A percentile compares a stretch with the other conserved stretches of the same genome.
Evolutionary conservation across 2,888 invertebrate species (phyloP).

Genomic region (Athalia rosae): DNA sequence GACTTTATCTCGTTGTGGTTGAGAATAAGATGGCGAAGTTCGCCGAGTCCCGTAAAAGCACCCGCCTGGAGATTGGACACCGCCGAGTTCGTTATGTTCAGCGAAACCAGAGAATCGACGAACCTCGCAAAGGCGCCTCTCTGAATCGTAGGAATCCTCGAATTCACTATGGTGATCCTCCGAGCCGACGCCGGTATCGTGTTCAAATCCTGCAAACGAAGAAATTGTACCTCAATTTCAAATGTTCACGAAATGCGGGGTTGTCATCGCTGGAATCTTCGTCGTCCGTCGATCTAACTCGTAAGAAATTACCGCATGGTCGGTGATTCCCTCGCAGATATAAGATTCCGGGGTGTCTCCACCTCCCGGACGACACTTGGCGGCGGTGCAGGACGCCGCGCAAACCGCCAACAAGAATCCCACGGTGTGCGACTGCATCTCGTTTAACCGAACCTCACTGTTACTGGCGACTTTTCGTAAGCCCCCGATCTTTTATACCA

Average conservation of each 20-base stretch:
- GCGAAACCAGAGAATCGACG: constrained; percentile 40
- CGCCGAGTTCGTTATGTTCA: constrained; percentile 50
- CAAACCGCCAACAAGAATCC: constrained; percentile 17
- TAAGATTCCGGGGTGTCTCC: constrained; percentile 9
- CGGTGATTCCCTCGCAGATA: constrained; percentile 11
- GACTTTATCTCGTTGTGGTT: constrained; percentile 49
- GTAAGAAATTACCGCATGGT: constrained; percentile 13
- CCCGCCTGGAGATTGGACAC: constrained; percentile 50
- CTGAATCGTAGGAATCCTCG: not conserved
- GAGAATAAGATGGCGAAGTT: constrained; percentile 48
- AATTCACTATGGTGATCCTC: constrained; percentile 36
- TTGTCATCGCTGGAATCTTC: not conserved
- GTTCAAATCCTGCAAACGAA: constrained; percentile 12
- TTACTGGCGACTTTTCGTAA: too few relatives aligned
- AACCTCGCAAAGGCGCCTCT: constrained; percentile 45
- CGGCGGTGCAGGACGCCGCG: not conserved
- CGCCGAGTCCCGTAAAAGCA: constrained; percentile 49
- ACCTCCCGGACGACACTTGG: not conserved
- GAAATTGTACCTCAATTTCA: not conserved
- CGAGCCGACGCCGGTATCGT: constrained; percentile 4
- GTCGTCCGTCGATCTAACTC: not conserved
- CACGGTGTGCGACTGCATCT: constrained; percentile 17
- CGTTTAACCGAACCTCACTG: too few relatives aligned
- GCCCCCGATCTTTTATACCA: constrained; percentile 14
- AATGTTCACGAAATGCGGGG: not conserved